Evolutionary conservation across 1,140 invertebrate genomes (phyloP).

Genomic region (Trichoplusia ni): DNA sequence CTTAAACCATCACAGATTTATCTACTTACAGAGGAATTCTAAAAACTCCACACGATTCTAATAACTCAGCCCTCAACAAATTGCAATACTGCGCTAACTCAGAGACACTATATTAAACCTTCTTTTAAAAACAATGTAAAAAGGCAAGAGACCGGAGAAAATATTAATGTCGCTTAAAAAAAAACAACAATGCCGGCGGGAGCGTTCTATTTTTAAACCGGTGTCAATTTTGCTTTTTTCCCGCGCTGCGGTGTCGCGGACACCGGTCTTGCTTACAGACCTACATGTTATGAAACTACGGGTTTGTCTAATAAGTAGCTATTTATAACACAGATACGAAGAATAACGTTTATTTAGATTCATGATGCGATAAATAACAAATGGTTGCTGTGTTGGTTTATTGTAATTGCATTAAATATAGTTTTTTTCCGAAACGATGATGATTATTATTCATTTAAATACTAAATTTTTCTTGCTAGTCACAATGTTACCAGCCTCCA

Average conservation of each 20-base stretch:
- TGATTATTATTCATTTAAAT: too few relatives aligned
- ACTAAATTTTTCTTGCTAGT: too few relatives aligned
- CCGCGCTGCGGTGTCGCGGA: constrained; percentile 5
- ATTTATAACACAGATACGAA: not conserved
- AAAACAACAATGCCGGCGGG: constrained; percentile 37
- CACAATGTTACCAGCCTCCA: too few relatives aligned
- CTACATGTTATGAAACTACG: not conserved
- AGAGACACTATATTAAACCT: constrained; percentile 13
- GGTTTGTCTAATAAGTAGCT: not conserved
- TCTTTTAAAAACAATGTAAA: constrained; percentile 31
- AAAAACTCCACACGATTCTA: not conserved
- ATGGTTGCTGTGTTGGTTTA: too few relatives aligned
- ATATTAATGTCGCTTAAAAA: constrained; percentile 45
- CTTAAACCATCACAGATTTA: too few relatives aligned
- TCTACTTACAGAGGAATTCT: too few relatives aligned
- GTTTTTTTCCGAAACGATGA: too few relatives aligned
- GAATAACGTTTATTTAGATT: too few relatives aligned
- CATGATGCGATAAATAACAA: too few relatives aligned
- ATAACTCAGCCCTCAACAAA: not conserved
- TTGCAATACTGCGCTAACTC: not conserved
- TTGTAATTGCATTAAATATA: too few relatives aligned
- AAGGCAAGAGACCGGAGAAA: constrained; percentile 35
- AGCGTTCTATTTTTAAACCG: constrained; percentile 53
- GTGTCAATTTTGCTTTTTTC: constrained; percentile 50
- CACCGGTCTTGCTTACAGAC: not conserved